Percentiles rank a stretch among this genome's conserved stretches.
Conservation (phyloP, 2,113 vertebrate species). For the Centrocercus urophasianus region DNA sequence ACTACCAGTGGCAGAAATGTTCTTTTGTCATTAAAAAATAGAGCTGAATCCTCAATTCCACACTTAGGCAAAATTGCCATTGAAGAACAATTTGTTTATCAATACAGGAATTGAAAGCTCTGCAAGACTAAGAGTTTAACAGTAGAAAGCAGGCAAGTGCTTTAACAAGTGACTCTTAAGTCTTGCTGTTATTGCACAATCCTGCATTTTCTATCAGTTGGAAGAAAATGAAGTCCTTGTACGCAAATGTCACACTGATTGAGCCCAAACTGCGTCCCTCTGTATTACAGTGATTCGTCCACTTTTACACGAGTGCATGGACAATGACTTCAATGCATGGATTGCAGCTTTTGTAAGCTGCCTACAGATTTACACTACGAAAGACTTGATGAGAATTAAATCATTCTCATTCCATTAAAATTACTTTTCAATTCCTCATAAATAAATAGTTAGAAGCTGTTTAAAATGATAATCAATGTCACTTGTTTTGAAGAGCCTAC, state of each 20-base stretch:
- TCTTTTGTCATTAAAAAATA: not conserved
- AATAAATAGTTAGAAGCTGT: not conserved
- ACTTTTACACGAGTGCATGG: not conserved
- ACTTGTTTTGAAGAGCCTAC: not conserved
- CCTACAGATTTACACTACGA: not conserved
- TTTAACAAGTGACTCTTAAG: not conserved
- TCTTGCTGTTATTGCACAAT: not conserved
- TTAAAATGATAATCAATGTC: not conserved
- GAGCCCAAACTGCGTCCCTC: not conserved
- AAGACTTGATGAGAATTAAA: not conserved
- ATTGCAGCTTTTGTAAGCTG: not conserved
- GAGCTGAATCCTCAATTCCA: not conserved
- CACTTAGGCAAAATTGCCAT: not conserved
- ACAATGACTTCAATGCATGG: not conserved
- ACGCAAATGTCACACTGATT: not conserved
- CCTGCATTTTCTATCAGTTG: not conserved
- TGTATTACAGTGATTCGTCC: not conserved
- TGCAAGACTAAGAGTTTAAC: not conserved
- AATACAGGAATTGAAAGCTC: not conserved
- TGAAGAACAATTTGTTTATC: not conserved
- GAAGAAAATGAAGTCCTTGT: not conserved
- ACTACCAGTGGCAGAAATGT: not conserved
- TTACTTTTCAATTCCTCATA: not conserved
- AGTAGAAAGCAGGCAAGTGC: not conserved
- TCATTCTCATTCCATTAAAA: not conserved